A percentile compares a stretch with the other conserved stretches of the same genome.
phyloP scores from a whole-genome alignment of 1,140 invertebrate genomes.

The Cydia amplana region DNA sequence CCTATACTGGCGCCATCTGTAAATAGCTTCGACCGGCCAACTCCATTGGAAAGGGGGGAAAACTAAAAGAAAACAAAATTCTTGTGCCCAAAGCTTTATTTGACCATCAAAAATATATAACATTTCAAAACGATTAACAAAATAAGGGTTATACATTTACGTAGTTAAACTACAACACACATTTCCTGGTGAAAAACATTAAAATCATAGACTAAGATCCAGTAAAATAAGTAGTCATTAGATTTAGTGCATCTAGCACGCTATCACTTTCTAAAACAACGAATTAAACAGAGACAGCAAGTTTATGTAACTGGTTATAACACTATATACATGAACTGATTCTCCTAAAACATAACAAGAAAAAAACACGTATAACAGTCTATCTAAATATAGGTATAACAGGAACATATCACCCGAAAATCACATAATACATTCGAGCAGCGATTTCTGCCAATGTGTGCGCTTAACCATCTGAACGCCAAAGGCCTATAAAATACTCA shows the following conservation, averaged over 20 bases:
- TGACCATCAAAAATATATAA: slow-evolving; percentile 36
- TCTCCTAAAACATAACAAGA: slow-evolving; percentile 10
- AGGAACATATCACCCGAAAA: slow-evolving; percentile 24
- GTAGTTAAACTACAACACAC: slow-evolving; percentile 21
- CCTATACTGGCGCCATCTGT: too few species aligned
- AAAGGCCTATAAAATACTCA: background rate
- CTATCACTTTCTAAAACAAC: background rate
- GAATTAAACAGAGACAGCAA: background rate
- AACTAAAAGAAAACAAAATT: slow-evolving; percentile 8
- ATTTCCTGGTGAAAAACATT: background rate
- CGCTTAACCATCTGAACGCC: slow-evolving; percentile 30
- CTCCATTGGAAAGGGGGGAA: background rate
- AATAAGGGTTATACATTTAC: slow-evolving; percentile 11
- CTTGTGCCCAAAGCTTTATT: slow-evolving; percentile 32
- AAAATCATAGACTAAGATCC: background rate
- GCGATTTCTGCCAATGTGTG: background rate
- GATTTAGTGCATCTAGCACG: background rate
- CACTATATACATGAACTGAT: slow-evolving; percentile 21
- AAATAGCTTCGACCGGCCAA: background rate
- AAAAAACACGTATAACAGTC: slow-evolving; percentile 18
- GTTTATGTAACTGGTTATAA: background rate
- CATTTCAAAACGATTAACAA: slow-evolving; percentile 34
- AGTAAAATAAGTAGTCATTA: background rate
- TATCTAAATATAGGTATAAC: background rate
- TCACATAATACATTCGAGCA: slow-evolving; percentile 18